Conservation (phyloP, 2,113 vertebrate genomes). For the Neolamprologus modestus region DNA sequence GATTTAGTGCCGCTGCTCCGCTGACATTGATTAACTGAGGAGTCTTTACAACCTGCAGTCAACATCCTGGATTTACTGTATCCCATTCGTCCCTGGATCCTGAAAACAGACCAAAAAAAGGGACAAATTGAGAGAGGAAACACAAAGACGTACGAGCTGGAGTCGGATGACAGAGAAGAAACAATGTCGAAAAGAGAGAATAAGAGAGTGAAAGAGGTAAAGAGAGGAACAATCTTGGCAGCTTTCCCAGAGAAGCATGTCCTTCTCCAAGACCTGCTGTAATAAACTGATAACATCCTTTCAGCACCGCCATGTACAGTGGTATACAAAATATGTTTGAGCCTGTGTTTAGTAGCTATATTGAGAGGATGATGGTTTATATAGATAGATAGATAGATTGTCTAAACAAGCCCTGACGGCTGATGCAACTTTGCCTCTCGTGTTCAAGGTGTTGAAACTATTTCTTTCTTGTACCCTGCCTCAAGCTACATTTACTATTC, state of each 20-base stretch:
- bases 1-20: slow-evolving; percentile 7
- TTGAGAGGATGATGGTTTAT: neutral
- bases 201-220: neutral
- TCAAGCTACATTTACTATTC: slow-evolving; percentile 47
- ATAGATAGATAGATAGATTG: fast-evolving
- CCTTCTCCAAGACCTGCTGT: neutral
- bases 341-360: neutral
- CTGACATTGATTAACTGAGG: slow-evolving; percentile 49
- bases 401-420: neutral
- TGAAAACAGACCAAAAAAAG: neutral
- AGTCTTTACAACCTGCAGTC: slow-evolving; percentile 21
- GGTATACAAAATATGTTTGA: neutral
- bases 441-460: neutral
- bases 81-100: neutral
- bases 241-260: slow-evolving; percentile 4
- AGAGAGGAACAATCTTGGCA: neutral
- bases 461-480: neutral
- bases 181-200: neutral
- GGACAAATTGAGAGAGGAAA: neutral
- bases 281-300: slow-evolving; percentile 22
- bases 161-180: neutral
- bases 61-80: slow-evolving; percentile 11
- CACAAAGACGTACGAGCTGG: neutral
- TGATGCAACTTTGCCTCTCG: neutral
- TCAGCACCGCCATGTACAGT: neutral